Base-by-base conservation (phyloP, 2,113 vertebrate species). In the Glaucidium brasilianum region DNA sequence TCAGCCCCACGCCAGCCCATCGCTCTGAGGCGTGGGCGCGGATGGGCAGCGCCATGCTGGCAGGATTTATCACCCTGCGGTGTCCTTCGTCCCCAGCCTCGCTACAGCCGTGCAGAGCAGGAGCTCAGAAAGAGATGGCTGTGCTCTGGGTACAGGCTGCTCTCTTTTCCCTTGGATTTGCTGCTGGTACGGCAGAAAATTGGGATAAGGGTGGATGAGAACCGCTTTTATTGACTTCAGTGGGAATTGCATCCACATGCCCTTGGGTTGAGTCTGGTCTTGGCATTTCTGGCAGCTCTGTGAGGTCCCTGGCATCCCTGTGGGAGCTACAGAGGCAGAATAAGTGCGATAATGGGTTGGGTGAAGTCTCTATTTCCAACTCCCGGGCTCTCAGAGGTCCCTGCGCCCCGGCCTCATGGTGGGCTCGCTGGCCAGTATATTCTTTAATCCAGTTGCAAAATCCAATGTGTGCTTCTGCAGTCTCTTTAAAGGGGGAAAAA, bases 361-460 rank as follows among this genome's bases (percentile, higher is more conserved):
- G 50, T 20, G 37, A 69, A 15, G 21, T 18, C 27, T 27, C 63
- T 63, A 0, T 34, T 43, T 55, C 71, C 83, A 55, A 1, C 1
- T 32, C 18, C 19, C 10, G 49, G 55, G 52, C 26, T 62, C 50
- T n/a, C 43, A 18, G 43, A 50, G 29, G 34, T 69, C 49, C 55
- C 49, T 10, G 35, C 20, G 21, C 32, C 14, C 16, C 1, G 1
- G 37, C 16, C n/a, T 19, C 37, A 3, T 2, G n/a, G 15, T 1
- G 11, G 45, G 13, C 22, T 12, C 6, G 0, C 13, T 14, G 43
- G 4, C 15, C 1, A 2, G 27, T 37, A 43, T 26, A 12, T 2
- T 2, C 66, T 39, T 15, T 11, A 23, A 50, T 25, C 5, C 25
- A 63, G 6, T 11, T 18, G 41, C 17, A 27, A 56, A 63, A 32